A percentile compares a stretch with the other conserved stretches of the same genome.
Evolutionary conservation across 2,113 vertebrate species (phyloP).

Genomic region (Chionodraco myersi): DNA sequence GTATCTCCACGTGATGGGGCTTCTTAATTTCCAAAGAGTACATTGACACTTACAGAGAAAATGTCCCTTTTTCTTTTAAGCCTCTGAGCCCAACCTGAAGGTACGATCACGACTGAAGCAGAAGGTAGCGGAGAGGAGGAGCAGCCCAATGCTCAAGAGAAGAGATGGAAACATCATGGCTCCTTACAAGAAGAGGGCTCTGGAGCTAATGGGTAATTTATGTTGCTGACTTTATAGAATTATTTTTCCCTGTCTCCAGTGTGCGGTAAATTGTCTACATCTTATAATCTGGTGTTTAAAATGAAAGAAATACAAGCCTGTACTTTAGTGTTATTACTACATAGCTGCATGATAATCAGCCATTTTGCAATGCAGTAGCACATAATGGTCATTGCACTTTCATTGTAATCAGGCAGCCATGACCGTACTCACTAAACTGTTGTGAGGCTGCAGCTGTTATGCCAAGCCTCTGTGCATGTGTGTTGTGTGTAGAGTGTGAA

Average conservation of each 20-base stretch:
- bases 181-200: conserved; percentile 96
- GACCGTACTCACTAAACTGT: conserved; percentile 51
- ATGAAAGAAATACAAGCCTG: conserved; percentile 6
- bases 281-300: conserved; percentile 1
- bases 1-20: background rate
- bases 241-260: background rate
- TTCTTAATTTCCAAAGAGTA: background rate
- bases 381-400: conserved; percentile 29
- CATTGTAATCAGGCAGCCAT: conserved; percentile 45
- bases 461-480: conserved; percentile 33
- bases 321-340: background rate
- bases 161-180: conserved; percentile 92
- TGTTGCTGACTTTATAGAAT: background rate
- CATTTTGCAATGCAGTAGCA: conserved; percentile 25
- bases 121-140: conserved; percentile 97
- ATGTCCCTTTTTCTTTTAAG: conserved; percentile 82
- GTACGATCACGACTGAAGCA: conserved; percentile 99
- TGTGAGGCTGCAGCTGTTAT: conserved; percentile 49
- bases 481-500: conserved; percentile 47
- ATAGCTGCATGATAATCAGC: conserved; percentile 10
- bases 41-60: conserved; percentile 19
- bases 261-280: background rate
- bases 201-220: conserved; percentile 94
- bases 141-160: conserved; percentile 95
- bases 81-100: conserved; percentile 99